Evolutionary conservation across 2,113 vertebrate genomes (phyloP).

Genomic region (Potamarius usumacintae): DNA sequence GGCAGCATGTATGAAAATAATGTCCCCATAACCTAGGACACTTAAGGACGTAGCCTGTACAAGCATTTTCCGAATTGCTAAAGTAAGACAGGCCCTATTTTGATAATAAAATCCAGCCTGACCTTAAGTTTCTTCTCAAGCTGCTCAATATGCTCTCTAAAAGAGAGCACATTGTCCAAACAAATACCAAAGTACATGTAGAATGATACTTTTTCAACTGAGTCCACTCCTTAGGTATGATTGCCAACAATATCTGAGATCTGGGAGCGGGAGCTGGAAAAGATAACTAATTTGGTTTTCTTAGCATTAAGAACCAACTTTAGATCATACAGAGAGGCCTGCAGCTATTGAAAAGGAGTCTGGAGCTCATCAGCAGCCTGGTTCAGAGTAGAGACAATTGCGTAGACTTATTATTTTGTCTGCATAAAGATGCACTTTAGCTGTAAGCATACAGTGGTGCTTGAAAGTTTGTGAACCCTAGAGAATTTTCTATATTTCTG

Average conservation of each 20-base stretch:
- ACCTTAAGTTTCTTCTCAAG: background rate
- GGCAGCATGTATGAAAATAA: background rate
- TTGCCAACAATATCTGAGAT: background rate
- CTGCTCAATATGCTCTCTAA: background rate
- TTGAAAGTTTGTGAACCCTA: no score
- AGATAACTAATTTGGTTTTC: constrained; percentile 24
- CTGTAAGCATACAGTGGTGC: background rate
- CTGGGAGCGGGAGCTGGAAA: background rate
- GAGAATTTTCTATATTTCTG: no score
- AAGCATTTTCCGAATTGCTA: background rate
- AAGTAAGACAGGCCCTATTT: no score
- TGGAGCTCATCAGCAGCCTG: background rate
- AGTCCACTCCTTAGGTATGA: constrained; percentile 12
- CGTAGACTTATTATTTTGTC: background rate
- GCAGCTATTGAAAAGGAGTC: background rate
- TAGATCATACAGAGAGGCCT: background rate
- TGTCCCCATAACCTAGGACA: background rate
- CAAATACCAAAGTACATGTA: constrained; percentile 6
- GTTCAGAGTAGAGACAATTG: background rate
- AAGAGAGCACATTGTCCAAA: background rate
- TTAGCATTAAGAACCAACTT: constrained; percentile 26
- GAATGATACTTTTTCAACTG: background rate
- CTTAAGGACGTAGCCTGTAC: background rate
- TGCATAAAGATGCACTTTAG: background rate
- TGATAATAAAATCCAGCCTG: background rate